phyloP scores from a whole-genome alignment of 2,797 vertebrate genomes.

The Rousettus madagascariensis region DNA sequence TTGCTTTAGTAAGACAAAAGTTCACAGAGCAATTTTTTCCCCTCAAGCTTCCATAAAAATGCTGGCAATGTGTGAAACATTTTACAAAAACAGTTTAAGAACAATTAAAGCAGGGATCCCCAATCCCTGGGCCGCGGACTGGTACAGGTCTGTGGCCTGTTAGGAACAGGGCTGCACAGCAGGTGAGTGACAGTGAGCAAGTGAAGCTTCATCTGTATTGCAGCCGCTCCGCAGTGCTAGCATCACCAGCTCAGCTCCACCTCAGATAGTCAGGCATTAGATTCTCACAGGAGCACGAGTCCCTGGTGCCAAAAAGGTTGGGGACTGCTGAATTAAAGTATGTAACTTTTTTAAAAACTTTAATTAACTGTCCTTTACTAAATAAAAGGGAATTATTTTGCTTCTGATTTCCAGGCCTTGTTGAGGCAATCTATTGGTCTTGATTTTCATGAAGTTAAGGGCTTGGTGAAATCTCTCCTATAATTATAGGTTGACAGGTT shows the following conservation, averaged over 20 bases:
- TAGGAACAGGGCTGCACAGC: too few species aligned
- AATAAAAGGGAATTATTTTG: not conserved
- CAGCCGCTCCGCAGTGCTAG: too few species aligned
- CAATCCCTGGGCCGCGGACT: too few species aligned
- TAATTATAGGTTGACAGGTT: not conserved
- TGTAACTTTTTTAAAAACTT: not conserved
- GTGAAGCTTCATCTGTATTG: too few species aligned
- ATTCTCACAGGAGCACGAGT: too few species aligned
- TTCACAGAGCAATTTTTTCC: not conserved
- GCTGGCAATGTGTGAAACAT: not conserved
- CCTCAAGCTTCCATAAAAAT: not conserved
- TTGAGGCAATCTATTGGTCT: not conserved
- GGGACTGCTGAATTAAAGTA: not conserved
- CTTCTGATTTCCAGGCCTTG: not conserved
- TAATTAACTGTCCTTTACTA: not conserved
- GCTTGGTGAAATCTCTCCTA: not conserved
- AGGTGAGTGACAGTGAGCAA: too few species aligned
- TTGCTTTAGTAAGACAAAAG: not conserved
- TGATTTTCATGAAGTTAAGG: not conserved
- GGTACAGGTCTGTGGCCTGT: too few species aligned
- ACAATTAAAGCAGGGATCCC: not conserved
- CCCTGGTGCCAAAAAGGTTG: too few species aligned
- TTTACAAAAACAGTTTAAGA: not conserved
- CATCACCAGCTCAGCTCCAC: too few species aligned
- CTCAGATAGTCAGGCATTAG: too few species aligned